Conservation (phyloP, 2,888 invertebrate species). For the Leptogaster cylindrica region DNA sequence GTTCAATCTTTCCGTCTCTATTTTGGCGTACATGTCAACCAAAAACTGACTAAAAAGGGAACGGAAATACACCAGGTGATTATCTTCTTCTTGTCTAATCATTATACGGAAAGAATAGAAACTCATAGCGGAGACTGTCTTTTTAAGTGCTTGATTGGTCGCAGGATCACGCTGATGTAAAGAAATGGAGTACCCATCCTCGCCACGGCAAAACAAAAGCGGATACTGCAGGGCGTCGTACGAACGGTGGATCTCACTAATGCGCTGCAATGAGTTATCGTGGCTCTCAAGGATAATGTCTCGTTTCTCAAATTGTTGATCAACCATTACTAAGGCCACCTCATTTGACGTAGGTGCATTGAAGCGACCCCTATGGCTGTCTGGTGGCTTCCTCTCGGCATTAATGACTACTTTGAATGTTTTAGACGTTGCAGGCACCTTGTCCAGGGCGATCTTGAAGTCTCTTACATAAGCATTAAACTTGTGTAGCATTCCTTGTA, state of each 20-base stretch:
- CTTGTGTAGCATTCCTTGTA: too few species aligned
- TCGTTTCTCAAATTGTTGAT: too few species aligned
- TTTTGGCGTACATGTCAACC: slow-evolving; percentile 57
- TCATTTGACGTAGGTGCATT: too few species aligned
- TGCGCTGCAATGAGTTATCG: slow-evolving; percentile 45
- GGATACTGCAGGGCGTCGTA: slow-evolving; percentile 57
- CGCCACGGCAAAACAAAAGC: slow-evolving; percentile 50
- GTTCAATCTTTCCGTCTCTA: slow-evolving; percentile 54
- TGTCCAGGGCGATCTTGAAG: too few species aligned
- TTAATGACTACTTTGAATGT: too few species aligned
- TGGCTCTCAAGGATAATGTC: slow-evolving; percentile 51
- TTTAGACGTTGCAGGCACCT: too few species aligned
- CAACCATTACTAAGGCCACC: too few species aligned
- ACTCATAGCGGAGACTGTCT: slow-evolving; percentile 38
- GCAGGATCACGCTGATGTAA: background rate
- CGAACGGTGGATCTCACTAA: slow-evolving; percentile 51
- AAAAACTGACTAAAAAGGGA: slow-evolving; percentile 54
- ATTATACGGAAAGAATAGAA: slow-evolving; percentile 48
- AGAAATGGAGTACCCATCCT: slow-evolving; percentile 48
- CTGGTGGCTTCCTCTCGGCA: too few species aligned
- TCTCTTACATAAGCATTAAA: too few species aligned
- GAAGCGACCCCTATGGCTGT: too few species aligned
- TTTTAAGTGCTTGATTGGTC: background rate
- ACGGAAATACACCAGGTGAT: slow-evolving; percentile 49
- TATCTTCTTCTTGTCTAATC: slow-evolving; percentile 44